phyloP scores from a whole-genome alignment of 2,797 vertebrate species.

The Manis pentadactyla region DNA sequence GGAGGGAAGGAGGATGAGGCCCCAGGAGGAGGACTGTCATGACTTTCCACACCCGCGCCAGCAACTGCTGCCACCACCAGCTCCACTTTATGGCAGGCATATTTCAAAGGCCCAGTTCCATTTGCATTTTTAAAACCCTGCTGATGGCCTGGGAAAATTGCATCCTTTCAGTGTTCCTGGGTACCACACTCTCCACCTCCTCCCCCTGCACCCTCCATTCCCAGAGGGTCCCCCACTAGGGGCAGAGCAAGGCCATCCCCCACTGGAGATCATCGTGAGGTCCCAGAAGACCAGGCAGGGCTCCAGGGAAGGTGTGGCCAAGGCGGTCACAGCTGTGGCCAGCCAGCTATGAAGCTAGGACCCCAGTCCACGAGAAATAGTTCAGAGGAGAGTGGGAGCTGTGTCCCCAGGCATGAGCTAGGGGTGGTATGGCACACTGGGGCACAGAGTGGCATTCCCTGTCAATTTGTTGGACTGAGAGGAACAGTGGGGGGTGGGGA shows the following conservation, averaged over 20 bases:
- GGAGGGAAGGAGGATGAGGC: neutral
- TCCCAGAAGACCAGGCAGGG: neutral
- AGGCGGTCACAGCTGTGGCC: neutral
- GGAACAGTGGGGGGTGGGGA: neutral
- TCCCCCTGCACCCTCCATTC: neutral
- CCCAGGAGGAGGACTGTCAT: neutral
- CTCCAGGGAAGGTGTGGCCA: neutral
- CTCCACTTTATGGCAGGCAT: constrained; percentile 68
- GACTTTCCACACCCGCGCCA: constrained; percentile 28
- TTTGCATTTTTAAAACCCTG: constrained; percentile 81
- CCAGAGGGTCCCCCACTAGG: neutral
- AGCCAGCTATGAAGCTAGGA: neutral
- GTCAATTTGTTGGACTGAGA: neutral
- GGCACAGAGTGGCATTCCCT: neutral
- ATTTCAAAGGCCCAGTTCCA: constrained; percentile 79
- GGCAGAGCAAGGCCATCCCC: neutral
- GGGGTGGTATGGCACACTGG: neutral
- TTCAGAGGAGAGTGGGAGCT: neutral
- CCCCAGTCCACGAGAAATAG: neutral
- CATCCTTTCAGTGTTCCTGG: constrained; percentile 48
- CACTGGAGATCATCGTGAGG: neutral
- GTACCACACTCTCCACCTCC: neutral
- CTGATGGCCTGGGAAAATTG: constrained; percentile 72
- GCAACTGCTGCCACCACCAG: neutral
- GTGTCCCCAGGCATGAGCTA: neutral